Evolutionary conservation across 1,140 invertebrate genomes (phyloP), one percentile per base, ranked within the genome.

Genomic region (Euwallacea fornicatus): DNA sequence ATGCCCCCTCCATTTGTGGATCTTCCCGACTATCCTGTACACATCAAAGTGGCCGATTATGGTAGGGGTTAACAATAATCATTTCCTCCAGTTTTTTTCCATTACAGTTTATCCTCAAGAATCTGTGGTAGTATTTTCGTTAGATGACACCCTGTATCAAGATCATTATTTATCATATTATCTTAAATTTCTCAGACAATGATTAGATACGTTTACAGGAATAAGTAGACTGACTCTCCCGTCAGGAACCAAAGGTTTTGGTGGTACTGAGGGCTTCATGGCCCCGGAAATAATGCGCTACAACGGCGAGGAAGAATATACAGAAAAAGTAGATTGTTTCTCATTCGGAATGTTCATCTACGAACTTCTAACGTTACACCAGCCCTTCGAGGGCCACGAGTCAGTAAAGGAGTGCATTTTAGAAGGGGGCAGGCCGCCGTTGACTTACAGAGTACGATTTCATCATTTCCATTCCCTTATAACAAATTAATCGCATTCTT

Each of bases 291-390:
- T 99, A 71, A 95, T 99, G 83, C 88, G 94, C 59, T 97, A 96
- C 81, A 98, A 98, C 81, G 98, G 98, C 0, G 97, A 99, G 82
- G 96, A 98, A 81, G 97, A 98, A 75, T 99, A 99, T 77, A 98
- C 96, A 0, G 96, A 98, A 81, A 99, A 98, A 86, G 96, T 98
- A 11, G 98, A 99, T 80, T 97, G 96, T 75, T 99, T 98, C 81
- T 98, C 97, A 0, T 99, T 98, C 84, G 97, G 96, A n/a, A 99
- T 99, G 96, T 94, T 99, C 76, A 86, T 99, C 71, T 99, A 98
- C 82, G 98, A 99, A 82, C 85, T 99, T 54, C 83, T 98, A 11
- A 97, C 95, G 6, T 85, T 98, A 42, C 90, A 95, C 60, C 93
- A 95, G 79, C 97, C 98, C 0, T 98, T 98, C 78, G 95, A 98